Base-by-base conservation (phyloP, 2,888 invertebrate species). In the Nymphalis urticae region DNA sequence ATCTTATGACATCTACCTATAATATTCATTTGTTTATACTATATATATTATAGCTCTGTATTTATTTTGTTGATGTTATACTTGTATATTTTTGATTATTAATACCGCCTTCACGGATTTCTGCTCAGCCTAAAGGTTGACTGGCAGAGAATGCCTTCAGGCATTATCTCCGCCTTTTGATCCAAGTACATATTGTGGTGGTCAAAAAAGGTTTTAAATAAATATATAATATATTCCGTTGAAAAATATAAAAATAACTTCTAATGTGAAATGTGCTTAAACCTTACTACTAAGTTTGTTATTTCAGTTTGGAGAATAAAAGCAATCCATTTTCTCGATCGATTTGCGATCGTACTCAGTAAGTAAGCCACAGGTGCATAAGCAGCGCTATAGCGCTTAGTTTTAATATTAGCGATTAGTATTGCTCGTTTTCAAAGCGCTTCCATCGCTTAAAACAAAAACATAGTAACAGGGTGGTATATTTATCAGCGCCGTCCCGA, bases 401-500 rank as follows among this genome's bases (percentile, higher is more conserved):
- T 48, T 21, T 47, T 66, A 62, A n/a, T 36, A 48, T 16, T 24
- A 54, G 48, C 17, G 27, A 60, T 54, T 54, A 36, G 48, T 32
- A 61, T 24, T 48, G 48, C 48, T 54, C 21, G 48, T 75, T 73
- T 69, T 54, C 67, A 70, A 68, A 71, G 69, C 68, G 68, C 68
- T 66, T 69, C 58, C 62, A 56, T n/a, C 51, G 66, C 65, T 56
- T 32, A 53, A 58, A 65, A 56, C 54, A 48, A 48, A 53, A 47
- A 65, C 54, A 61, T n/a, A 60, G 48, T 62, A n/a, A 62, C 54
- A 53, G 51, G 68, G 68, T 64, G 63, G 65, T 56, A 62, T 72
- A 74, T 75, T 71, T 71, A 73, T 75, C 75, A 75, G 69, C 69
- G 59, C 69, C 71, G 60, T 72, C 64, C 68, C 72, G 73, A 76